Evolutionary conservation across 2,888 invertebrate genomes (phyloP).

Genomic region (Entomobrya proxima): DNA sequence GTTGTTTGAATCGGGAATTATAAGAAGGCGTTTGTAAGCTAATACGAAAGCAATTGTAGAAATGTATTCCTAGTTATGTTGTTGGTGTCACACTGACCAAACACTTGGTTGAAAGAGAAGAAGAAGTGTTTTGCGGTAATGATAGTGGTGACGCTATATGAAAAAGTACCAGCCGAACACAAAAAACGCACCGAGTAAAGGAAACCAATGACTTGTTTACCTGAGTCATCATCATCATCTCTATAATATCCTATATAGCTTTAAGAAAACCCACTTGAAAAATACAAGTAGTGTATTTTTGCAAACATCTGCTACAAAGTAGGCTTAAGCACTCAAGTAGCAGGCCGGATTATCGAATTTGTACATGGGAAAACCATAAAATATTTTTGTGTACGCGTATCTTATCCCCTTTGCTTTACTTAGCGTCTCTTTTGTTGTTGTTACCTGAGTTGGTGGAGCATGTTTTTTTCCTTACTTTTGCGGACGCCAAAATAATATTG

Average conservation of each 20-base stretch:
- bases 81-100: slow-evolving; percentile 32
- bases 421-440: neutral
- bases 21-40: no score
- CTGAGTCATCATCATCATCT: slow-evolving; percentile 14
- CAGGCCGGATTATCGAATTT: neutral
- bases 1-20: no score
- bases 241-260: neutral
- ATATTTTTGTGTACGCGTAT: neutral
- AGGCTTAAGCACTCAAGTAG: neutral
- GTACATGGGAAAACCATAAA: neutral
- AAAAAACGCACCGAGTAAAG: slow-evolving; percentile 11
- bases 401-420: neutral
- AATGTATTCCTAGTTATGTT: neutral
- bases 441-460: no score
- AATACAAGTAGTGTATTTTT: neutral
- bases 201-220: slow-evolving; percentile 28
- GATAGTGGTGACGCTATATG: neutral
- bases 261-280: neutral
- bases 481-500: neutral
- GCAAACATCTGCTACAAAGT: neutral
- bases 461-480: neutral
- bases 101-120: no score
- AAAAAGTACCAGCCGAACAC: neutral
- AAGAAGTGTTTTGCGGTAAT: slow-evolving; percentile 13
- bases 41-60: neutral